Evolutionary conservation across 2,888 invertebrate species (phyloP).

Genomic region (Rhagonycha fulva): DNA sequence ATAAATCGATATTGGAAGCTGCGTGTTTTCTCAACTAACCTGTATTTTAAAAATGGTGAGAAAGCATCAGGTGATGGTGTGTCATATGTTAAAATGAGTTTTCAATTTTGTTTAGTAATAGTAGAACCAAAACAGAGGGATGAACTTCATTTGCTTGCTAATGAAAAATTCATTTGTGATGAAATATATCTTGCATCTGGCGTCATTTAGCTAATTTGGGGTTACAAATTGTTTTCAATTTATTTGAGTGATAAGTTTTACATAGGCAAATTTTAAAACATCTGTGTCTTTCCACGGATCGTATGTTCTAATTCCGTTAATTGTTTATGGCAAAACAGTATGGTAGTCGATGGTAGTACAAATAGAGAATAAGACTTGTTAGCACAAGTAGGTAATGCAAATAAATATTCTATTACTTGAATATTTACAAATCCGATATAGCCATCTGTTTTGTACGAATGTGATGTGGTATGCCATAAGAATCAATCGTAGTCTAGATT

Average conservation of each 20-base stretch:
- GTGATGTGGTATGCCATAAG: constrained; percentile 21
- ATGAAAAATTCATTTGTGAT: constrained; percentile 31
- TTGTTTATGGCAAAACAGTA: not conserved
- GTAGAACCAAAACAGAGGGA: constrained; percentile 14
- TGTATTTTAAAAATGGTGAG: constrained; percentile 19
- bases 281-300: constrained; percentile 1
- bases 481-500: constrained; percentile 18
- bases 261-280: not conserved
- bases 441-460: constrained; percentile 10
- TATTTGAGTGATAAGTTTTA: constrained; percentile 14
- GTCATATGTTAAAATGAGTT: constrained; percentile 17
- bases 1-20: constrained; percentile 18
- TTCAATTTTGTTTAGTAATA: constrained; percentile 15
- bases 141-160: constrained; percentile 22
- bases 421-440: not conserved
- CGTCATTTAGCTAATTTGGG: constrained; percentile 27
- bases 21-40: constrained; percentile 19
- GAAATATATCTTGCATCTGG: constrained; percentile 29
- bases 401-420: not conserved
- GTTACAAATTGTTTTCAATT: constrained; percentile 30
- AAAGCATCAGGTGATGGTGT: constrained; percentile 26
- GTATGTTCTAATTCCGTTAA: not conserved
- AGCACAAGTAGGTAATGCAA: not conserved
- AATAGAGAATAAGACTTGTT: not conserved
- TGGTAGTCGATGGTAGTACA: not conserved